Conservation (phyloP, 37 sponge, comb jelly and placozoan genomes). For the Dysidea cf. avara region DNA sequence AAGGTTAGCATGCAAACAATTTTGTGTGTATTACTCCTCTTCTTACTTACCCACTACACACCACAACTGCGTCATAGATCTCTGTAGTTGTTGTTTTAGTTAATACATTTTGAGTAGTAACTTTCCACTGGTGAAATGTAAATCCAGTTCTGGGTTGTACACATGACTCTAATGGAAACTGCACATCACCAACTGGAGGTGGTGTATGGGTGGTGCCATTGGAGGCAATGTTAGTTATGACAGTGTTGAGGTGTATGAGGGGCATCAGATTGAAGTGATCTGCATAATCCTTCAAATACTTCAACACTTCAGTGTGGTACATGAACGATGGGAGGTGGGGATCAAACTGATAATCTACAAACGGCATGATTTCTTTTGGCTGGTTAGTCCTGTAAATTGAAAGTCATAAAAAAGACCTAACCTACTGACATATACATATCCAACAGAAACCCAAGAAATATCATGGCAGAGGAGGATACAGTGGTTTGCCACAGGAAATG, state of each 20-base stretch:
- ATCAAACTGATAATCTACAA: slow-evolving; percentile 66
- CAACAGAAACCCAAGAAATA: too few relatives aligned
- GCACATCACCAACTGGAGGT: background rate
- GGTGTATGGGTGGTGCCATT: background rate
- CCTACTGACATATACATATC: too few relatives aligned
- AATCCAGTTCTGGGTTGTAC: too few relatives aligned
- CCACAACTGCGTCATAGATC: slow-evolving; percentile 63
- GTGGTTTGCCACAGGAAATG: too few relatives aligned
- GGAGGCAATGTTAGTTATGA: slow-evolving; percentile 42
- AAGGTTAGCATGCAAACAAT: too few relatives aligned
- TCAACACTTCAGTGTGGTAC: slow-evolving; percentile 51
- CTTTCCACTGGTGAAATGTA: slow-evolving; percentile 29
- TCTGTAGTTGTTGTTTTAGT: slow-evolving; percentile 13
- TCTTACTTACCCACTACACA: slow-evolving; percentile 90
- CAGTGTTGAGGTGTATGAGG: slow-evolving; percentile 45
- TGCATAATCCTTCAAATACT: slow-evolving; percentile 59
- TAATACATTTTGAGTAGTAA: slow-evolving; percentile 15
- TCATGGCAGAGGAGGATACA: too few relatives aligned
- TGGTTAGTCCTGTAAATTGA: slow-evolving; percentile 57
- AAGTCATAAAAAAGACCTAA: background rate
- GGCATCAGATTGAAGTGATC: slow-evolving; percentile 41
- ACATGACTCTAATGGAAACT: too few relatives aligned
- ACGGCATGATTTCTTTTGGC: slow-evolving; percentile 78
- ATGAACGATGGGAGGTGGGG: slow-evolving; percentile 58
- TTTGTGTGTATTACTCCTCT: too few relatives aligned